Percentiles rank a stretch among this genome's conserved stretches.
These are phyloP conservation scores for Drosophila orosa DNA, from an alignment of 1,140 invertebrate genomes.

Conservation along the genomic window DNA sequence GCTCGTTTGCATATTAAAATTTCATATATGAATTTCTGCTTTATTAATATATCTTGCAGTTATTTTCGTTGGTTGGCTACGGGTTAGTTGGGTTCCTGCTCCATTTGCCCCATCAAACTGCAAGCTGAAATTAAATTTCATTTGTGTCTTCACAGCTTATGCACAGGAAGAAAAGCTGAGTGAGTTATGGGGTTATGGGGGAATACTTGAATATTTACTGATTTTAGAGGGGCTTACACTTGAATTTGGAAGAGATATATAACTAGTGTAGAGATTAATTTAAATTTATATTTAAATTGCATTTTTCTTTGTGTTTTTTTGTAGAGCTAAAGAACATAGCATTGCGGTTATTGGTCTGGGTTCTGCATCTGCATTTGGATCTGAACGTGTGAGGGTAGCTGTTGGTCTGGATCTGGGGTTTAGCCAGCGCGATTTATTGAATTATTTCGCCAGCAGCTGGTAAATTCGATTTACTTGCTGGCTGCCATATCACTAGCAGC, in stretches of 20 bases:
- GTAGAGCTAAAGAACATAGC: slow-evolving; percentile 9
- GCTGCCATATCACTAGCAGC: slow-evolving; percentile 34
- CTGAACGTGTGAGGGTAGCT: slow-evolving; percentile 28
- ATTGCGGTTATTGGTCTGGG: slow-evolving; percentile 18
- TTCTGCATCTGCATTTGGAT: slow-evolving; percentile 20
- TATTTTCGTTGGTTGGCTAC: slow-evolving; percentile 68
- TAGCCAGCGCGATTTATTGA: slow-evolving; percentile 78
- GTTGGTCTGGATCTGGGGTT: slow-evolving; percentile 47
- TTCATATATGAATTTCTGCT: slow-evolving; percentile 81
- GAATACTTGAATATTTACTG: too few species aligned
- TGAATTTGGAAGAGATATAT: too few species aligned
- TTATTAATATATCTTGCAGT: slow-evolving; percentile 80
- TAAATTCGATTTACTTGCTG: slow-evolving; percentile 75
- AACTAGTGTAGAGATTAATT: background rate
- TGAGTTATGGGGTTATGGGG: accelerated
- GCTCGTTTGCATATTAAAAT: slow-evolving; percentile 81
- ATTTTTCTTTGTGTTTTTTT: background rate
- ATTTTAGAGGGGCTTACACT: background rate
- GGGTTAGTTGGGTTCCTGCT: slow-evolving; percentile 71
- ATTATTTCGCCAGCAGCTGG: slow-evolving; percentile 80
- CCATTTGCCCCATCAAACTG: slow-evolving; percentile 78
- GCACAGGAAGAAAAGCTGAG: background rate
- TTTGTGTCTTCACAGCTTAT: slow-evolving; percentile 54
- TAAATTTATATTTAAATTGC: background rate
- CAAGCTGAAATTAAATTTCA: slow-evolving; percentile 77